phyloP scores from a whole-genome alignment of 2,888 invertebrate species.

The Argynnis bischoffii region DNA sequence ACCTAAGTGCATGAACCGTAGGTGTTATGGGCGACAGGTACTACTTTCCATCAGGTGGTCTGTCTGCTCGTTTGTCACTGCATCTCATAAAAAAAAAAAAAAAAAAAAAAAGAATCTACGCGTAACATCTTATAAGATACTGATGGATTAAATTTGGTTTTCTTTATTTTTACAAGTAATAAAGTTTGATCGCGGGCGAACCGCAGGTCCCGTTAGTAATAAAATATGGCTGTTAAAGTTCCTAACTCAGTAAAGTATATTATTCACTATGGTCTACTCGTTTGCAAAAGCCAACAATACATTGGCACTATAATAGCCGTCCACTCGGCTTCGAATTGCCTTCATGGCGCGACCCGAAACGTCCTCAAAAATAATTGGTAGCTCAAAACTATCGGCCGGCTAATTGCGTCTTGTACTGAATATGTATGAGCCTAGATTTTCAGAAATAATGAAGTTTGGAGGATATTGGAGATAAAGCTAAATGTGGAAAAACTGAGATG shows the following conservation, averaged over 20 bases:
- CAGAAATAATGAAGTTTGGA: constrained; percentile 41
- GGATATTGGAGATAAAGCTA: constrained; percentile 8
- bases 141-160: too few relatives aligned
- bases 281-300: background rate
- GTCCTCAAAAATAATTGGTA: constrained; percentile 71
- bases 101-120: too few relatives aligned
- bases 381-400: constrained; percentile 58
- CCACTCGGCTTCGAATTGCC: constrained; percentile 12
- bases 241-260: background rate
- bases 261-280: background rate
- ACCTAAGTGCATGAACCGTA: too few relatives aligned
- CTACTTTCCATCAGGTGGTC: too few relatives aligned
- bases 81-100: too few relatives aligned
- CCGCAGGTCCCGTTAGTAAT: too few relatives aligned
- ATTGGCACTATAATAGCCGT: constrained; percentile 8
- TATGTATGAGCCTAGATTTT: constrained; percentile 68
- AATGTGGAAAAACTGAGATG: background rate
- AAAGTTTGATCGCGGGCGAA: too few relatives aligned
- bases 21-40: too few relatives aligned
- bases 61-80: too few relatives aligned
- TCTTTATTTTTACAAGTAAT: too few relatives aligned
- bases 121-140: too few relatives aligned
- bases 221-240: background rate
- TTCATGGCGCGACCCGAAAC: constrained; percentile 43
- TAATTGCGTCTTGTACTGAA: constrained; percentile 67